Conservation (phyloP, 23 tunicate species). For the Pegea sp. region DNA sequence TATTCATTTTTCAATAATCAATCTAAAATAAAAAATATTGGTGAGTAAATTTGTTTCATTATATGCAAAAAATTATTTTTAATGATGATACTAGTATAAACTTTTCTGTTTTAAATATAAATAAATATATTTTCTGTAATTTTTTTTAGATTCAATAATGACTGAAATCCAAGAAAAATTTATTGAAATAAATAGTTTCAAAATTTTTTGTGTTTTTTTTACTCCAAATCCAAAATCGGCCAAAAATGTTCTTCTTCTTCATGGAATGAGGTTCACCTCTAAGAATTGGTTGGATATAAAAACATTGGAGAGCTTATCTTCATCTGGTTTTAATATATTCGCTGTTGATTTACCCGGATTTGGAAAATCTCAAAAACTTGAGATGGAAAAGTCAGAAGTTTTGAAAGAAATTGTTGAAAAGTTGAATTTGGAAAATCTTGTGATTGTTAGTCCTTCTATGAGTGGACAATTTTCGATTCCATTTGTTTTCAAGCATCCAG, state of each 20-base stretch:
- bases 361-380: constrained; percentile 22
- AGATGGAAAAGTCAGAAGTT: neutral
- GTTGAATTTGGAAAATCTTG: constrained; percentile 5
- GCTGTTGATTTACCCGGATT: constrained; percentile 80
- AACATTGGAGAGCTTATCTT: constrained; percentile 12
- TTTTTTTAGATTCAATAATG: too few relatives aligned
- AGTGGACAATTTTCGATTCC: constrained; percentile 53
- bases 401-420: constrained; percentile 7
- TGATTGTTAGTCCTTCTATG: constrained; percentile 50
- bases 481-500: constrained; percentile 5
- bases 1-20: too few relatives aligned
- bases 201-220: too few relatives aligned
- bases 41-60: too few relatives aligned
- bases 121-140: too few relatives aligned
- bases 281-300: constrained; percentile 30
- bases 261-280: constrained; percentile 54
- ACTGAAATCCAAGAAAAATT: too few relatives aligned
- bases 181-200: too few relatives aligned
- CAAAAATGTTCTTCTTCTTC: constrained; percentile 50
- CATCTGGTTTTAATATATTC: constrained; percentile 17
- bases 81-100: too few relatives aligned
- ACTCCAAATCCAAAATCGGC: too few relatives aligned
- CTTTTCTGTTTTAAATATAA: too few relatives aligned
- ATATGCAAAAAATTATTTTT: too few relatives aligned
- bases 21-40: too few relatives aligned